Conservation (phyloP, 1,140 invertebrate genomes). For the Tribolium castaneum region DNA sequence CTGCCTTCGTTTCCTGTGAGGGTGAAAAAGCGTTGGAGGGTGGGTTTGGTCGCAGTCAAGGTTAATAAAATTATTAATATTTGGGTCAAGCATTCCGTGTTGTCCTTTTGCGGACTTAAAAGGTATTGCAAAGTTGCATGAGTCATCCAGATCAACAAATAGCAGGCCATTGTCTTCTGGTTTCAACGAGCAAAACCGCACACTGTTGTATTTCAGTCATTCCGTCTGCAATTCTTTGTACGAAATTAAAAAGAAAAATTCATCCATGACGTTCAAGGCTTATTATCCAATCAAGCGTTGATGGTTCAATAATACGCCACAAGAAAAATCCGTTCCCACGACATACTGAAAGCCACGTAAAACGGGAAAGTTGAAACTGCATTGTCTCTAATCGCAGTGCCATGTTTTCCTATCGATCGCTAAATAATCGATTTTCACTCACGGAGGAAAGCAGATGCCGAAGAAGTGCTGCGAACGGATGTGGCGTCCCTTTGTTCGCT, state of each 20-base stretch:
- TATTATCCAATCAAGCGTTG: conserved; percentile 31
- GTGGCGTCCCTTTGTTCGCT: conserved; percentile 32
- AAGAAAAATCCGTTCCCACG: conserved; percentile 26
- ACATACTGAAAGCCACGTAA: conserved; percentile 10
- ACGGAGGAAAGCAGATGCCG: background rate
- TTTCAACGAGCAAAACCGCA: conserved; percentile 28
- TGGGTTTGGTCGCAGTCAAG: background rate
- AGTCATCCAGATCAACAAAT: conserved; percentile 37
- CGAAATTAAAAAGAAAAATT: conserved; percentile 6
- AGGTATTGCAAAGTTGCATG: conserved; percentile 28
- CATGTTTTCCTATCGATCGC: background rate
- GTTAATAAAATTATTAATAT: conserved; percentile 35
- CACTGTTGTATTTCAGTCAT: conserved; percentile 10
- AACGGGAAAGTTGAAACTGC: conserved; percentile 21
- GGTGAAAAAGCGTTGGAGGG: background rate
- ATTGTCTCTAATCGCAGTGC: conserved; percentile 12
- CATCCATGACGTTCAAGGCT: conserved; percentile 19
- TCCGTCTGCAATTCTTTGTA: conserved; percentile 7
- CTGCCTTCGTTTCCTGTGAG: conserved; percentile 6
- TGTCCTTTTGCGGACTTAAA: conserved; percentile 34
- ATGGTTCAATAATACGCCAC: conserved; percentile 17
- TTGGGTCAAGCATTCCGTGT: conserved; percentile 30
- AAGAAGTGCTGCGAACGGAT: conserved; percentile 32
- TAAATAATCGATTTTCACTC: conserved; percentile 31
- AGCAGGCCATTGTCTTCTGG: conserved; percentile 42